These are phyloP conservation scores for Zalophus californianus DNA, from an alignment of 2,797 vertebrate genomes.

Conservation along the genomic window DNA sequence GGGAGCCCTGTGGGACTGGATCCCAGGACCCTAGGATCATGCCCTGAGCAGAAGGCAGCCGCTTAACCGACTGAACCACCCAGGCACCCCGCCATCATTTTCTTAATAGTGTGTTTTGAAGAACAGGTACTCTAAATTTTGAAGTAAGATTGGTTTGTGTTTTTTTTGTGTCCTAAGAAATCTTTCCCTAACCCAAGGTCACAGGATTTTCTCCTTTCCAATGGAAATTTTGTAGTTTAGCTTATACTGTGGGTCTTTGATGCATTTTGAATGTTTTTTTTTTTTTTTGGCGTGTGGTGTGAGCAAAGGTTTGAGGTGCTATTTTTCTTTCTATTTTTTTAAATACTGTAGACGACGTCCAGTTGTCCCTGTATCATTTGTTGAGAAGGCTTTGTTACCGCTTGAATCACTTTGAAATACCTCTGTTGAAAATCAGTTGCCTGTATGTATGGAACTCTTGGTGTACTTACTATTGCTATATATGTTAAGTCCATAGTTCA, in stretches of 20 bases:
- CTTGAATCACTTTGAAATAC: not conserved
- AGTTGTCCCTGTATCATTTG: not conserved
- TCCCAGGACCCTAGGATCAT: too few species aligned
- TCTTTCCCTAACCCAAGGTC: not conserved
- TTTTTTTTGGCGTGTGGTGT: not conserved
- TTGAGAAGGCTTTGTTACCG: not conserved
- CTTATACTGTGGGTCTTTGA: not conserved
- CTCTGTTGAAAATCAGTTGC: not conserved
- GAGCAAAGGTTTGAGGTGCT: not conserved
- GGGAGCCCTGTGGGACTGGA: too few species aligned
- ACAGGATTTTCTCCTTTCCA: not conserved
- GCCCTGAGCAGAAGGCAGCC: too few species aligned
- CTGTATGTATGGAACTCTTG: not conserved
- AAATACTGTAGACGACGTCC: not conserved
- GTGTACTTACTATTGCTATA: not conserved
- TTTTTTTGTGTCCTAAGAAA: not conserved
- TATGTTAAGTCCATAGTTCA: not conserved
- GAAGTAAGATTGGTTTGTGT: not conserved
- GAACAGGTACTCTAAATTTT: not conserved
- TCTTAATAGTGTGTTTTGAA: not conserved
- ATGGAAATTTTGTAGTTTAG: not conserved
- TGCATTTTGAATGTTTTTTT: not conserved
- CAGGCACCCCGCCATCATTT: not conserved
- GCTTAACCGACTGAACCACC: too few species aligned
- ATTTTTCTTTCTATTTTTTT: not conserved